Percentiles rank a stretch among this genome's conserved stretches.
These are phyloP conservation scores for Lasius platythorax DNA, from an alignment of 2,888 invertebrate species.

Conservation along the genomic window DNA sequence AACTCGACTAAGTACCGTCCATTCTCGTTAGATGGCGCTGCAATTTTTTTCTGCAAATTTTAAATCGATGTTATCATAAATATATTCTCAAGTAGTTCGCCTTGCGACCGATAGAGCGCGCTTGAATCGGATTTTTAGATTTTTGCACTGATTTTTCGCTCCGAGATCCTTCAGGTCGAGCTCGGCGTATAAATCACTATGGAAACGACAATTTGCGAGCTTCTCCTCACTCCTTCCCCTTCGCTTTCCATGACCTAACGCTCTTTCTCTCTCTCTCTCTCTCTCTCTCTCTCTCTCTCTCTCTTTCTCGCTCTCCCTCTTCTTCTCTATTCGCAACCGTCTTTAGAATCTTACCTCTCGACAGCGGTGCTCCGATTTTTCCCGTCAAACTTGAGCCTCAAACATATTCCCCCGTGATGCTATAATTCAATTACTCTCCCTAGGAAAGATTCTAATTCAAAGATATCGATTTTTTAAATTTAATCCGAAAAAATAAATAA, in stretches of 20 bases:
- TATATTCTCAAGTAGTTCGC: neutral
- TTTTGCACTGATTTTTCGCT: conserved; percentile 13
- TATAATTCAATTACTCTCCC: neutral
- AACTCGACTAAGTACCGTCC: neutral
- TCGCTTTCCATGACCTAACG: conserved; percentile 28
- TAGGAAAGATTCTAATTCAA: neutral
- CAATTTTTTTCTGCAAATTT: neutral
- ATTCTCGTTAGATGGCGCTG: neutral
- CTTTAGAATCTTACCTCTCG: conserved; percentile 19
- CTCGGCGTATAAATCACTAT: conserved; percentile 41
- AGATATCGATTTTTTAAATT: conserved; percentile 6
- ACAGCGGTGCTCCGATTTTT: conserved; percentile 38
- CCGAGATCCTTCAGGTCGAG: neutral
- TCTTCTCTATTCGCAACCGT: conserved; percentile 25
- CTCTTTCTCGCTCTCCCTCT: neutral
- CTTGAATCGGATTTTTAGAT: neutral
- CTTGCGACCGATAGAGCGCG: neutral
- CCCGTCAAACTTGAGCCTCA: neutral
- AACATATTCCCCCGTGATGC: neutral
- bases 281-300: neutral
- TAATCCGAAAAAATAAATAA: neutral
- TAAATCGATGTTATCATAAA: neutral
- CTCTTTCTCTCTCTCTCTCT: neutral
- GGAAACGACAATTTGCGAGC: conserved; percentile 45
- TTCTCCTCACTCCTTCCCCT: conserved; percentile 21